A percentile compares a stretch with the other conserved stretches of the same genome.
Evolutionary conservation across 2,888 invertebrate genomes (phyloP).

Genomic region (Leptodirus hochenwartii): DNA sequence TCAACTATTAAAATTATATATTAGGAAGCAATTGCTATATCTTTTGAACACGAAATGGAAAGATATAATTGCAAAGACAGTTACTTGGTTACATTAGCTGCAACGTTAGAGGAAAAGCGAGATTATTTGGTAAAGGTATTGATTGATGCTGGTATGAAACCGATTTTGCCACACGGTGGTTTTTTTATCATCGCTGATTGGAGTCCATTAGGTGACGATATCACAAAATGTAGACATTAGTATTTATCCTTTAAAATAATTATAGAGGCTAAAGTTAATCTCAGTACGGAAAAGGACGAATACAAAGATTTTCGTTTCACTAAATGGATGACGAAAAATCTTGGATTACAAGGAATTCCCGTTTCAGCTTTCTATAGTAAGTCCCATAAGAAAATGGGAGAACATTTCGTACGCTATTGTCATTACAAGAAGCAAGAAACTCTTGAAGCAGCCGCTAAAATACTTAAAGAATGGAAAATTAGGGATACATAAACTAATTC

Average conservation of each 20-base stretch:
- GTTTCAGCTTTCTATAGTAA: slow-evolving; percentile 35
- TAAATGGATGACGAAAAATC: slow-evolving; percentile 33
- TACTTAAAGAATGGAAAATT: too few relatives aligned
- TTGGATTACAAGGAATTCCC: slow-evolving; percentile 37
- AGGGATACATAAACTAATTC: too few relatives aligned
- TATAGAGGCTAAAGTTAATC: slow-evolving; percentile 8
- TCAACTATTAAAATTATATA: background rate
- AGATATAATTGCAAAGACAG: slow-evolving; percentile 23
- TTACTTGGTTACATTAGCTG: slow-evolving; percentile 27
- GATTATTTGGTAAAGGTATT: slow-evolving; percentile 22
- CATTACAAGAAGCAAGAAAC: too few relatives aligned
- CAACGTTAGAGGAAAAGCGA: slow-evolving; percentile 23
- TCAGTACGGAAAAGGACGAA: slow-evolving; percentile 15
- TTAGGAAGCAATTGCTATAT: slow-evolving; percentile 13
- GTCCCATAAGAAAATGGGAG: slow-evolving; percentile 28
- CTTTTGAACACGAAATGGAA: slow-evolving; percentile 18
- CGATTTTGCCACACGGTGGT: slow-evolving; percentile 37
- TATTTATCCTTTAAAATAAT: slow-evolving; percentile 3
- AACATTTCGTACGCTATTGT: slow-evolving; percentile 31
- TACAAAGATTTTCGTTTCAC: slow-evolving; percentile 31
- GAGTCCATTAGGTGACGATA: slow-evolving; percentile 19
- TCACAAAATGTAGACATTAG: too few relatives aligned
- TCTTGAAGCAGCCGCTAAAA: too few relatives aligned
- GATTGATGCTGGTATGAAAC: slow-evolving; percentile 26
- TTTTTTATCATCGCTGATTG: slow-evolving; percentile 40